Percentiles rank a stretch among this genome's conserved stretches.
phyloP scores from a whole-genome alignment of 2,888 invertebrate genomes.

The Melieria omissa region DNA sequence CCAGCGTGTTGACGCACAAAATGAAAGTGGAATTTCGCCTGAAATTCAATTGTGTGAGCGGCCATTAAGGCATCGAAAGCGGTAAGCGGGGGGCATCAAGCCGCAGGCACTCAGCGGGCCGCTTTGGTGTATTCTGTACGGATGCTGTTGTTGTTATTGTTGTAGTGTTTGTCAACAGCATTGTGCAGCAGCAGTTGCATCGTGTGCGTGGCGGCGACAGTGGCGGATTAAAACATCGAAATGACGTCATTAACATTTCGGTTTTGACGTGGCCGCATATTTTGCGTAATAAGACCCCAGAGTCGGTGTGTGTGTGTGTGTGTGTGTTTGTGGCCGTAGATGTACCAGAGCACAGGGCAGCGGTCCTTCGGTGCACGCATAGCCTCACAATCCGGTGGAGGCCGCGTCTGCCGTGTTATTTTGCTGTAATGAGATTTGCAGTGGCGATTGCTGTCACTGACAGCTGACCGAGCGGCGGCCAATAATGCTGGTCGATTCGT shows the following conservation, averaged over 20 bases:
- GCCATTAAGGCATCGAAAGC: slow-evolving; percentile 29
- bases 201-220: slow-evolving; percentile 9
- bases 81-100: neutral
- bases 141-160: neutral
- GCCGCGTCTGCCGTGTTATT: slow-evolving; percentile 1
- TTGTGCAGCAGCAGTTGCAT: neutral
- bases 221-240: slow-evolving; percentile 36
- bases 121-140: neutral
- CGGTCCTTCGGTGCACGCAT: too few relatives aligned
- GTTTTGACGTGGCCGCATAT: slow-evolving; percentile 44
- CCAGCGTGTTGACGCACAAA: too few relatives aligned
- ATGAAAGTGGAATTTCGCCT: neutral
- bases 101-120: neutral
- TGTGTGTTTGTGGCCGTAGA: too few relatives aligned
- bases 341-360: too few relatives aligned
- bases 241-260: slow-evolving; percentile 45
- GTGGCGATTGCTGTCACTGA: slow-evolving; percentile 17
- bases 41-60: slow-evolving; percentile 34
- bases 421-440: slow-evolving; percentile 10
- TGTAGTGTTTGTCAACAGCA: neutral
- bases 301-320: too few relatives aligned
- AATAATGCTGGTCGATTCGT: neutral
- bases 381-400: too few relatives aligned
- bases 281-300: slow-evolving; percentile 41
- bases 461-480: neutral